These are phyloP conservation scores for Cataglyphis rosenhaueri DNA, from an alignment of 2,888 invertebrate genomes.

Conservation along the genomic window DNA sequence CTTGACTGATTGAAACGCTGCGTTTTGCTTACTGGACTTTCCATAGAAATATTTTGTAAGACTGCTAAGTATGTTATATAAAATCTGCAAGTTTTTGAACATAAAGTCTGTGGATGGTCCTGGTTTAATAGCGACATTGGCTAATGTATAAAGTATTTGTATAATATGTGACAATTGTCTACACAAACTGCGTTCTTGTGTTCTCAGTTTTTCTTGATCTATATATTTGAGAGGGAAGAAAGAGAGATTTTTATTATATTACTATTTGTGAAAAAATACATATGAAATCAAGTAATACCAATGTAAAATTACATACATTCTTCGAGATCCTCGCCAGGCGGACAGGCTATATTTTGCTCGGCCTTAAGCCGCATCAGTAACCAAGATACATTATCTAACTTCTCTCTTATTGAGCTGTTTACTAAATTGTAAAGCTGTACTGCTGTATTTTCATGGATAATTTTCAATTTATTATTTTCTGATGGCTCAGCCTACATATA, in stretches of 20 bases:
- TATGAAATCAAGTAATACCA: not conserved
- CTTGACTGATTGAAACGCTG: constrained; percentile 87
- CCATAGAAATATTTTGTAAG: constrained; percentile 88
- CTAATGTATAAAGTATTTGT: constrained; percentile 86
- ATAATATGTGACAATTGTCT: constrained; percentile 87
- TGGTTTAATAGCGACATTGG: constrained; percentile 86
- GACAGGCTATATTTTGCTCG: constrained; percentile 74
- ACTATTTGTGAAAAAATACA: not conserved
- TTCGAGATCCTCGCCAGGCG: constrained; percentile 74
- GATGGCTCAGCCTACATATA: constrained; percentile 64
- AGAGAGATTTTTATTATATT: constrained; percentile 17
- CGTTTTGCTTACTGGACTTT: constrained; percentile 86
- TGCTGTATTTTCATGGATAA: constrained; percentile 82
- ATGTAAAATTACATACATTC: constrained; percentile 64
- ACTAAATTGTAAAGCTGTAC: constrained; percentile 82
- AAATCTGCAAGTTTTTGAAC: constrained; percentile 87
- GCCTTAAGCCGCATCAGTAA: constrained; percentile 80
- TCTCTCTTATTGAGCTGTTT: constrained; percentile 83
- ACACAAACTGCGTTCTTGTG: constrained; percentile 87
- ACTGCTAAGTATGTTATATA: constrained; percentile 87
- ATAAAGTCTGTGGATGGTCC: constrained; percentile 87
- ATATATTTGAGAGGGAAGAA: not conserved
- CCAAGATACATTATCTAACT: constrained; percentile 80
- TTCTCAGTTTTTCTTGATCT: constrained; percentile 86
- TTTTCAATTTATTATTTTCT: constrained; percentile 76